phyloP scores from a whole-genome alignment of 2,888 invertebrate genomes.

The Tenthredo notha region DNA sequence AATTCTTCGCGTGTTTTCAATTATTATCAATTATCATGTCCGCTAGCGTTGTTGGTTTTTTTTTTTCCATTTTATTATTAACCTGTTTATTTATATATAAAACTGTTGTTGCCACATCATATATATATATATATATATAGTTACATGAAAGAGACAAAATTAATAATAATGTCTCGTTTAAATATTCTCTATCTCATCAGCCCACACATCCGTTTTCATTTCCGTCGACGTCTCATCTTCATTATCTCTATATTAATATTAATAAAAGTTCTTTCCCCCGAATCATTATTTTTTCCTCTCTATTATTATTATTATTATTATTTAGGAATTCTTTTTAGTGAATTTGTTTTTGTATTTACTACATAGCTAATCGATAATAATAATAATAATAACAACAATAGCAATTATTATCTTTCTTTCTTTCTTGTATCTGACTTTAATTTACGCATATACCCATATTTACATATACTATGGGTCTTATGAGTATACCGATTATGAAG shows the following conservation, averaged over 20 bases:
- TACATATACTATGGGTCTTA: too few relatives aligned
- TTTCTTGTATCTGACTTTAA: background rate
- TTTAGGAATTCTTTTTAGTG: background rate
- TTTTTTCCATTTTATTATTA: background rate
- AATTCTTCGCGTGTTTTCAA: constrained; percentile 36
- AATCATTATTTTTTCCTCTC: background rate
- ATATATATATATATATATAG: background rate
- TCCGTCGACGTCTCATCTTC: background rate
- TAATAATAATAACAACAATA: background rate
- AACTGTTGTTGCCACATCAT: background rate
- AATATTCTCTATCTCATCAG: background rate
- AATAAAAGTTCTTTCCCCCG: background rate
- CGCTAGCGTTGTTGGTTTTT: background rate
- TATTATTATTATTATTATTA: background rate
- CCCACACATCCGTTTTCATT: constrained; percentile 17
- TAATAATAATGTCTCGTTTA: constrained; percentile 14
- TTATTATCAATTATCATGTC: constrained; percentile 40
- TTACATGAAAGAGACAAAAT: background rate
- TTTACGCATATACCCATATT: too few relatives aligned
- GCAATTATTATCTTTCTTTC: background rate
- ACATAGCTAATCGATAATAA: background rate
- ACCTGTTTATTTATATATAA: background rate
- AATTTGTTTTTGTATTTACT: background rate
- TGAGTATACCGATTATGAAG: too few relatives aligned
- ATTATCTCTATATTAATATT: background rate